Conservation (phyloP, 1,140 invertebrate species). For the Armadillidium nasatum region DNA sequence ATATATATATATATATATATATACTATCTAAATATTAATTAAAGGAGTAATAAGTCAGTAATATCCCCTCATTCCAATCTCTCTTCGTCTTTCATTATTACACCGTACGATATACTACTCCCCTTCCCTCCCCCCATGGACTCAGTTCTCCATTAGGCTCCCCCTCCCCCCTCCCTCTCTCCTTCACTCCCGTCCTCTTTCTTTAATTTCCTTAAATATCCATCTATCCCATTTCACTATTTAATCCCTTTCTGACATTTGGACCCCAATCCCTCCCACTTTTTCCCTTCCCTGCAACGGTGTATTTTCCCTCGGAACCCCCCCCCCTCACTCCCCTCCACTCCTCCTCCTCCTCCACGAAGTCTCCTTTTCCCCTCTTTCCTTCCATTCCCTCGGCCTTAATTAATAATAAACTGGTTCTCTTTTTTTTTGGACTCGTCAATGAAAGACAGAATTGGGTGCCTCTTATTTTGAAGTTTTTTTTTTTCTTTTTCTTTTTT, state of each 20-base stretch:
- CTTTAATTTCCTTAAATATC: background rate
- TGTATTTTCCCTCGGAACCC: background rate
- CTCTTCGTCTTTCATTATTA: background rate
- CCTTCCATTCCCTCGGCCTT: conserved; percentile 12
- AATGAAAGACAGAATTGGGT: conserved; percentile 1
- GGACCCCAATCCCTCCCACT: background rate
- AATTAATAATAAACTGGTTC: conserved; percentile 6
- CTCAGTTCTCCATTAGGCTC: background rate
- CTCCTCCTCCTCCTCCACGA: background rate
- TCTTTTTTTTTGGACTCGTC: background rate
- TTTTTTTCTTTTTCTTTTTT: background rate
- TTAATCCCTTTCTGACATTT: background rate
- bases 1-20: background rate
- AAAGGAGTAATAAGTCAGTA: background rate
- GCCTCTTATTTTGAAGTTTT: background rate
- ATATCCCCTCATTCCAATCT: background rate
- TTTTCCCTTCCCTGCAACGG: no score
- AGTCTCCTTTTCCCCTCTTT: background rate
- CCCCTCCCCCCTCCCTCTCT: background rate
- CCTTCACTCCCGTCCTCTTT: background rate
- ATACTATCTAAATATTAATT: background rate
- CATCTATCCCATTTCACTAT: background rate
- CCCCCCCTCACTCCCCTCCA: background rate
- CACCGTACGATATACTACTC: background rate
- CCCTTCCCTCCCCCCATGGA: background rate